Percentiles rank a stretch among this genome's conserved stretches.
phyloP scores from a whole-genome alignment of 2,113 vertebrate species.

The Symphodus melops region DNA sequence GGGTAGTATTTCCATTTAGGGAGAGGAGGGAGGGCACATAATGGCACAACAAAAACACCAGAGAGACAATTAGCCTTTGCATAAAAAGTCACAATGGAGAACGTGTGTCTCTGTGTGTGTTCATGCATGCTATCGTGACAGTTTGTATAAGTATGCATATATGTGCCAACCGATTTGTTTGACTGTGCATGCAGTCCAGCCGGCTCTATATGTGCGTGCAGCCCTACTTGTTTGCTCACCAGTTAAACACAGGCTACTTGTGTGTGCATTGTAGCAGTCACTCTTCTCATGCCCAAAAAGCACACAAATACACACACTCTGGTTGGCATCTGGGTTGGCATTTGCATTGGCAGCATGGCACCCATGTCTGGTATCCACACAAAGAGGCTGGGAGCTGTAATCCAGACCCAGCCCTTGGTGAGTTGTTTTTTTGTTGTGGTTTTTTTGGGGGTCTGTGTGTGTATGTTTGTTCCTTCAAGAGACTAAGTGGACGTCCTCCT shows the following conservation, averaged over 20 bases:
- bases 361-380: conserved; percentile 58
- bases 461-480: conserved; percentile 34
- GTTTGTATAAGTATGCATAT: conserved; percentile 1
- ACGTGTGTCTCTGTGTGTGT: conserved; percentile 22
- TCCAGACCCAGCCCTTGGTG: conserved; percentile 65
- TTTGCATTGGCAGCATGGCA: conserved; percentile 69
- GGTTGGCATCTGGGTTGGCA: conserved; percentile 68
- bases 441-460: conserved; percentile 5
- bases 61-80: conserved; percentile 74
- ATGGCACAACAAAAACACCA: conserved; percentile 69
- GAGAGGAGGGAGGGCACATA: conserved; percentile 51
- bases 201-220: conserved; percentile 41
- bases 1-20: conserved; percentile 71
- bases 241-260: conserved; percentile 59
- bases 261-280: conserved; percentile 59
- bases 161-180: background rate
- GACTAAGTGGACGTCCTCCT: conserved; percentile 40
- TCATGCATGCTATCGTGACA: conserved; percentile 3
- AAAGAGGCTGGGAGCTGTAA: conserved; percentile 72
- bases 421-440: conserved; percentile 30
- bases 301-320: conserved; percentile 11
- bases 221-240: conserved; percentile 67
- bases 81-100: conserved; percentile 42
- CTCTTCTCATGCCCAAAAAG: conserved; percentile 40
- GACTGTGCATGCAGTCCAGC: conserved; percentile 35